Evolutionary conservation across 2,113 vertebrate species (phyloP).

Genomic region (Odocoileus hemionus): DNA sequence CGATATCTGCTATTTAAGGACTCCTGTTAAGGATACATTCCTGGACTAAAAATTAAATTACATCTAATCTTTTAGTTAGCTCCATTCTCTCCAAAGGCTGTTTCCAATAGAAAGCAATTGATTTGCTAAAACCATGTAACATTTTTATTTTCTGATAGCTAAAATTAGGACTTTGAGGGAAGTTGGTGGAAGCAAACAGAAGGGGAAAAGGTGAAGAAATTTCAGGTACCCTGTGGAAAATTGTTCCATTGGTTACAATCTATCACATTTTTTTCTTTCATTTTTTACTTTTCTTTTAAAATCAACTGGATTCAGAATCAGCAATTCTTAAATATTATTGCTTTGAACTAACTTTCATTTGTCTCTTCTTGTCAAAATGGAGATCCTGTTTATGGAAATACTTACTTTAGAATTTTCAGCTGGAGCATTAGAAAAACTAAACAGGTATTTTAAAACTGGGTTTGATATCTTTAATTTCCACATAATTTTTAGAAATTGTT

Average conservation of each 20-base stretch:
- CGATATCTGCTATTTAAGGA: slow-evolving; percentile 71
- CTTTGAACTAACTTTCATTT: not conserved
- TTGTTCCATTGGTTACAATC: slow-evolving; percentile 53
- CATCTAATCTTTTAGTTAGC: slow-evolving; percentile 75
- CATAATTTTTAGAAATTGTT: not conserved
- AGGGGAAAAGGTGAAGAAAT: slow-evolving; percentile 55
- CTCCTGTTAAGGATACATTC: slow-evolving; percentile 72
- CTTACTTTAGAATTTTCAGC: not conserved
- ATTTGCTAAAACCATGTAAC: slow-evolving; percentile 63
- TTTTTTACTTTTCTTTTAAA: slow-evolving; percentile 18
- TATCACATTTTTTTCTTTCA: not conserved
- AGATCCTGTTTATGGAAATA: not conserved
- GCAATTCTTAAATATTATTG: not conserved
- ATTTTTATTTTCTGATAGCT: slow-evolving; percentile 60
- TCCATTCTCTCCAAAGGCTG: slow-evolving; percentile 61
- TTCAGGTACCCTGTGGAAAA: slow-evolving; percentile 65
- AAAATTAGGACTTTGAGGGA: slow-evolving; percentile 56
- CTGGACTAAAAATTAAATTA: slow-evolving; percentile 79
- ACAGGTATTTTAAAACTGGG: not conserved
- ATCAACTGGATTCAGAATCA: slow-evolving; percentile 24
- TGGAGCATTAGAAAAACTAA: not conserved
- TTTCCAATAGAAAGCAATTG: slow-evolving; percentile 74
- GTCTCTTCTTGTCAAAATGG: not conserved
- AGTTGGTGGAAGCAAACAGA: slow-evolving; percentile 31
- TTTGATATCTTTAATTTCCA: not conserved